Base-by-base conservation (phyloP, 2,888 invertebrate species). In the Tiphia femorata region DNA sequence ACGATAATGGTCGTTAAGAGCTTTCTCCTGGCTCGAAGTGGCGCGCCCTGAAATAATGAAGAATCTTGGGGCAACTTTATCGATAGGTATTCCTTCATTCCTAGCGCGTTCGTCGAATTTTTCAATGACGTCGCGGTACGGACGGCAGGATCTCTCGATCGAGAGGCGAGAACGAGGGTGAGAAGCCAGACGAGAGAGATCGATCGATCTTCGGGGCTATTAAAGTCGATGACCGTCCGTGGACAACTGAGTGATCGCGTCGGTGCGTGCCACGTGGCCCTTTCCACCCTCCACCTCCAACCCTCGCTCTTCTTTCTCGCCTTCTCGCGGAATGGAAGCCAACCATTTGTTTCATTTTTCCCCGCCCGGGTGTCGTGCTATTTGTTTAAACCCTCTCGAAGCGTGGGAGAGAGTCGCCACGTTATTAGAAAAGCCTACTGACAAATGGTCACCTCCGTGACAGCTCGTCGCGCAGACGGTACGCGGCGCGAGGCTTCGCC, bases 261-360 rank as follows among this genome's bases (percentile, higher is more conserved):
- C 58, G 70, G 72, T 65, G 72, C 81, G 81, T 80, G 80, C 75
- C 67, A 52, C 63, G n/a, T n/a, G n/a, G n/a, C n/a, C n/a, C n/a
- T n/a, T n/a, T n/a, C n/a, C n/a, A n/a, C n/a, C n/a, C n/a, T n/a
- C n/a, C n/a, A n/a, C n/a, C n/a, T n/a, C n/a, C n/a, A n/a, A n/a
- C n/a, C n/a, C n/a, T n/a, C 67, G 60, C 61, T 62, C 63, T 64
- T 71, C 70, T 58, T 60, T 66, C 58, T 63, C 58, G n/a, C 43
- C 54, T 68, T 56, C 60, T 59, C 42, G 50, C 44, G 16, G 40
- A 60, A 64, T 64, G 68, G 70, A 72, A 52, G 29, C n/a, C 56
- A 33, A 60, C 72, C 77, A 80, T 80, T 80, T 78, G 70, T 80
- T 80, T 78, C 66, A 70, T 73, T 70, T 74, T 62, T 68, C 49